phyloP scores from a whole-genome alignment of 2,113 vertebrate genomes.

The Axis porcinus region DNA sequence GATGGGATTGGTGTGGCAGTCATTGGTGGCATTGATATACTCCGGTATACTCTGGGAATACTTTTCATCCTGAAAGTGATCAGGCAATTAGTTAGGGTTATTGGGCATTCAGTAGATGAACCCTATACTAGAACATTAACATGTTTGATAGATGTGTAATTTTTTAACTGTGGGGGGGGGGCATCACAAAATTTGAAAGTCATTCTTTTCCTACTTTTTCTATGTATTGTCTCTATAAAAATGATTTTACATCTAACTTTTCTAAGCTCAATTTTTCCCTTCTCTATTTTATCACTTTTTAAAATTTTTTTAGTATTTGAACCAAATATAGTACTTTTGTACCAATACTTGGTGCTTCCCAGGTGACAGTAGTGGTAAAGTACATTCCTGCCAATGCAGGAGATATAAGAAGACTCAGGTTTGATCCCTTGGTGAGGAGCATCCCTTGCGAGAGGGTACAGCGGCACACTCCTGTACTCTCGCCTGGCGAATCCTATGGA shows the following conservation, averaged over 20 bases:
- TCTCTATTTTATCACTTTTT: background rate
- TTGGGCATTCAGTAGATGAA: background rate
- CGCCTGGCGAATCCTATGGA: too few species aligned
- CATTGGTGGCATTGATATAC: background rate
- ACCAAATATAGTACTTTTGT: background rate
- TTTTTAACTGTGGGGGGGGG: rapidly evolving
- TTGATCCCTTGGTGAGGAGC: too few species aligned
- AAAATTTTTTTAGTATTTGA: background rate
- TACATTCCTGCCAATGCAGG: too few species aligned
- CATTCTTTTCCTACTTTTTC: background rate
- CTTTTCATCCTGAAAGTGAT: background rate
- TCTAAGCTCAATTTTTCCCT: background rate
- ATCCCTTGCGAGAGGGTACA: too few species aligned
- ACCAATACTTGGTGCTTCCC: too few species aligned
- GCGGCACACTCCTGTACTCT: too few species aligned
- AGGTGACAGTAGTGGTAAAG: too few species aligned
- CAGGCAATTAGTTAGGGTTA: background rate
- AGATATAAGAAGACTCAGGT: too few species aligned
- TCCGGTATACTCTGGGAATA: background rate
- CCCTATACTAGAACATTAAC: background rate
- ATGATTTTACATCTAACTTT: background rate
- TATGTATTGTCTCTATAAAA: background rate
- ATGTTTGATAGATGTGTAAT: background rate
- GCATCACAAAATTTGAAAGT: background rate
- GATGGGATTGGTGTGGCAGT: background rate